A percentile compares a stretch with the other conserved stretches of the same genome.
Conservation (phyloP, 2,113 vertebrate genomes). For the Malaclemys terrapin region DNA sequence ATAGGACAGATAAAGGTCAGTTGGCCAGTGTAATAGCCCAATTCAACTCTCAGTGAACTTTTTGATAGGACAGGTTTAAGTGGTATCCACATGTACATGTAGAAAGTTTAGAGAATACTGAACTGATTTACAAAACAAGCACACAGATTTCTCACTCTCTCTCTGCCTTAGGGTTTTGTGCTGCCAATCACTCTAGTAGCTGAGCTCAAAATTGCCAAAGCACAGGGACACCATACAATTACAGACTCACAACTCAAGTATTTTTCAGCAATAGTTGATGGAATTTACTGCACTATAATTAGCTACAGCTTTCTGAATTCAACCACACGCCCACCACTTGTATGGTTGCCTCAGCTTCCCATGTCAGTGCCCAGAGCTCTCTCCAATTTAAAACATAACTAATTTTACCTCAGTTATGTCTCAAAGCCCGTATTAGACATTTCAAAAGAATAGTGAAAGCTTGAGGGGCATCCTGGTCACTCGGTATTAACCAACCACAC, state of each 20-base stretch:
- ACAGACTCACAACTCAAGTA: neutral
- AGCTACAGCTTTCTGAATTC: neutral
- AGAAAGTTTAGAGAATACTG: neutral
- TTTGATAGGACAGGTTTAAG: neutral
- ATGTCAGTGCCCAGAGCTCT: neutral
- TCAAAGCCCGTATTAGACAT: neutral
- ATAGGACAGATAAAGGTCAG: neutral
- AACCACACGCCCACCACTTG: too few species aligned
- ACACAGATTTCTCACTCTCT: neutral
- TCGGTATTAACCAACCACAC: neutral
- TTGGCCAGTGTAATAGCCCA: neutral
- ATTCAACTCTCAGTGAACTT: neutral
- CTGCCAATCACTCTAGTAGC: neutral
- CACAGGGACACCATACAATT: neutral
- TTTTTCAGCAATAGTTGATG: neutral
- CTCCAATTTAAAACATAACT: neutral
- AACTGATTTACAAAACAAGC: neutral
- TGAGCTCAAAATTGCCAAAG: neutral
- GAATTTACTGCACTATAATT: neutral
- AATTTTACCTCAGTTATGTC: neutral
- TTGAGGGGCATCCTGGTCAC: neutral
- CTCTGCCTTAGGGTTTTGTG: neutral
- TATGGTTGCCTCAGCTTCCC: neutral
- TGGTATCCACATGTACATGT: rapidly evolving
- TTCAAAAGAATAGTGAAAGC: neutral